Percentiles rank a stretch among this genome's conserved stretches.
phyloP scores from a whole-genome alignment of 2,888 invertebrate species.

The Drosophila macrospina region DNA sequence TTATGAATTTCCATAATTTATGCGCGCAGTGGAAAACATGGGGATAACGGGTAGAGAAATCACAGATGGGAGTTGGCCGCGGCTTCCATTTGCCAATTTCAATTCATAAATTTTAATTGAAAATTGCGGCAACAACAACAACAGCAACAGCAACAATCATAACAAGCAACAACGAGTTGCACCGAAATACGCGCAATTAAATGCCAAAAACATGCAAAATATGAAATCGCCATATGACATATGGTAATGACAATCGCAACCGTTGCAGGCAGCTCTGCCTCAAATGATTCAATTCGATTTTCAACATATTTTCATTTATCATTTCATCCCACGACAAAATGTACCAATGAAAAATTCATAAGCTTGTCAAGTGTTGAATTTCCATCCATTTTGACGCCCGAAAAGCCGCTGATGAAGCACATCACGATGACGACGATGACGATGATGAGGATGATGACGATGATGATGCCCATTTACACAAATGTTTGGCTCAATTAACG shows the following conservation, averaged over 20 bases:
- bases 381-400: constrained; percentile 41
- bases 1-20: constrained; percentile 71
- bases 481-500: constrained; percentile 45
- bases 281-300: constrained; percentile 46
- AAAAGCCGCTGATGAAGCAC: constrained; percentile 18
- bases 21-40: constrained; percentile 31
- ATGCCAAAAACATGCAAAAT: constrained; percentile 60
- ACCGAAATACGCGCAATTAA: constrained; percentile 62
- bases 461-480: constrained; percentile 34
- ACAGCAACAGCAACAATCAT: constrained; percentile 2
- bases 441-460: constrained; percentile 12
- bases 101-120: constrained; percentile 78
- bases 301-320: constrained; percentile 21
- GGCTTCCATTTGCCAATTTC: constrained; percentile 48
- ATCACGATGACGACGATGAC: constrained; percentile 2
- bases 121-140: constrained; percentile 57
- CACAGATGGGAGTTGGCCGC: constrained; percentile 17
- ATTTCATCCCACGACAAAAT: constrained; percentile 11
- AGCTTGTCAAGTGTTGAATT: constrained; percentile 52
- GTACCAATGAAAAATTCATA: constrained; percentile 52
- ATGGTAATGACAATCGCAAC: constrained; percentile 34
- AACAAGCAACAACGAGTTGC: constrained; percentile 1
- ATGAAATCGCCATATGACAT: constrained; percentile 45
- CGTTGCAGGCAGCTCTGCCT: not conserved
- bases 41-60: constrained; percentile 16